These are phyloP conservation scores for Athalia rosae DNA, from an alignment of 2,888 invertebrate species.

Conservation along the genomic window DNA sequence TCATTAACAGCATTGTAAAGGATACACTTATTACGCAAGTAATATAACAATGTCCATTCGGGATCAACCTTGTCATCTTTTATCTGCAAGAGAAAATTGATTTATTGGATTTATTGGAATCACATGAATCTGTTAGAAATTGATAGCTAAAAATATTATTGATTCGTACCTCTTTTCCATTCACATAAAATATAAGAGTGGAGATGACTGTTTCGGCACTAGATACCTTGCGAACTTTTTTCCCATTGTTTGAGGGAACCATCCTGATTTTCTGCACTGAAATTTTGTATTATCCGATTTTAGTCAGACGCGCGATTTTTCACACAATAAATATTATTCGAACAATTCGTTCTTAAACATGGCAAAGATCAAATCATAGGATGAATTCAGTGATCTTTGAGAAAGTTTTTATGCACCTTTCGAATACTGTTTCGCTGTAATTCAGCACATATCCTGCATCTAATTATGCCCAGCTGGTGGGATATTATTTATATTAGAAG, in stretches of 20 bases:
- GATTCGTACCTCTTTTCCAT: slow-evolving; percentile 77
- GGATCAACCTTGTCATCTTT: slow-evolving; percentile 85
- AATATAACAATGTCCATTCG: slow-evolving; percentile 88
- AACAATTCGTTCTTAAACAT: too few species aligned
- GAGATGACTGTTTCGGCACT: slow-evolving; percentile 50
- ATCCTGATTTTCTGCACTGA: slow-evolving; percentile 13
- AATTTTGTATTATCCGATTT: background rate
- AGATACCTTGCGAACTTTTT: slow-evolving; percentile 14
- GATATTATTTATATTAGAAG: too few species aligned
- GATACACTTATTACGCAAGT: slow-evolving; percentile 85
- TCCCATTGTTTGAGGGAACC: slow-evolving; percentile 17
- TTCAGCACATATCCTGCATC: too few species aligned
- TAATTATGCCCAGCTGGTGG: too few species aligned
- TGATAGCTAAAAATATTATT: background rate
- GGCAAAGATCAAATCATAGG: too few species aligned
- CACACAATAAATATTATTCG: too few species aligned
- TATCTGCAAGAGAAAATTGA: slow-evolving; percentile 76
- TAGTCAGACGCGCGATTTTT: too few species aligned
- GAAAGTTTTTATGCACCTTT: too few species aligned
- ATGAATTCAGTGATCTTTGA: too few species aligned
- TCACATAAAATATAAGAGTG: slow-evolving; percentile 77
- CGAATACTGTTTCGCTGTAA: too few species aligned
- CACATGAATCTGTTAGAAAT: background rate
- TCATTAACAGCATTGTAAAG: slow-evolving; percentile 57
- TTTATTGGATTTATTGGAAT: background rate